A percentile compares a stretch with the other conserved stretches of the same genome.
phyloP scores from a whole-genome alignment of 2,888 invertebrate genomes.

The Perdita meconis region DNA sequence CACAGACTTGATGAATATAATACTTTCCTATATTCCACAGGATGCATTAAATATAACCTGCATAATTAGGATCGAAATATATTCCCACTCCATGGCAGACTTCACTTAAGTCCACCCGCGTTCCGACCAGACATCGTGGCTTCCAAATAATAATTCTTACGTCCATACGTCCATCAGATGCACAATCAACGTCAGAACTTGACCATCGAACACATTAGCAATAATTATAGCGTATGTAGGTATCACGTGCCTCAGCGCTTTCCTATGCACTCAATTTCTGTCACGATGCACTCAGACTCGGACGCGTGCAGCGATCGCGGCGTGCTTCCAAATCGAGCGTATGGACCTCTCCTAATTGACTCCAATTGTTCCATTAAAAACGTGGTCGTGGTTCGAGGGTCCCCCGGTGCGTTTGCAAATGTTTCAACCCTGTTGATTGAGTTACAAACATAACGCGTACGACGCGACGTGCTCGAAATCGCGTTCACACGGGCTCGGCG shows the following conservation, averaged over 20 bases:
- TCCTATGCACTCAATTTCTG: not conserved
- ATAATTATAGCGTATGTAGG: conserved; percentile 20
- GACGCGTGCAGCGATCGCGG: conserved; percentile 15
- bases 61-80: too few relatives aligned
- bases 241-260: not conserved
- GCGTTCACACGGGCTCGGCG: conserved; percentile 11
- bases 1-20: too few relatives aligned
- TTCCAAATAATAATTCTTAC: not conserved
- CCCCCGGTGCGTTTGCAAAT: conserved; percentile 4
- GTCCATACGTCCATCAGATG: not conserved
- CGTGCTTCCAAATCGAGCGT: conserved; percentile 12
- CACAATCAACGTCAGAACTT: conserved; percentile 17
- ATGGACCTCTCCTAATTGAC: conserved; percentile 52
- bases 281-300: not conserved
- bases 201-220: not conserved
- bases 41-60: too few relatives aligned
- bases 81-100: too few relatives aligned
- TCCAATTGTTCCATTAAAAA: conserved; percentile 65
- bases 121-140: not conserved
- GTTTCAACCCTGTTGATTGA: conserved; percentile 10
- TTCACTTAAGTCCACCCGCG: not conserved
- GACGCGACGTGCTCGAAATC: conserved; percentile 8
- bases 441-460: not conserved
- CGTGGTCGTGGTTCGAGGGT: conserved; percentile 24
- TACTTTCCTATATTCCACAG: too few relatives aligned